Base-by-base conservation (phyloP, 2,797 vertebrate species). In the Synaphobranchus kaupii region DNA sequence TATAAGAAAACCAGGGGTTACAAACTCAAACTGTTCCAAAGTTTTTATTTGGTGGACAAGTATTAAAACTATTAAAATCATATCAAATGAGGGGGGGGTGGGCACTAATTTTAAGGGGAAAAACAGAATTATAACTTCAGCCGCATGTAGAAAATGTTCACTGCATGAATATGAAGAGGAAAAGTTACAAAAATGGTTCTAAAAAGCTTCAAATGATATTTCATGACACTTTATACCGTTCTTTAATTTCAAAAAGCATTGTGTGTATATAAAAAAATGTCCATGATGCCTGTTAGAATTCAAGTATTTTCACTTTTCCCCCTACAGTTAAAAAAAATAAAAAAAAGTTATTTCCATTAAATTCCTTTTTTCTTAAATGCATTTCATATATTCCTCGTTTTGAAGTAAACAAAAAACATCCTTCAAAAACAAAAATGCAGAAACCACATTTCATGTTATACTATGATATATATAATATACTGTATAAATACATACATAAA, bases 401-500 rank as follows among this genome's bases (percentile, higher is more conserved):
- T 90, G 86, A 95, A 95, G 88, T 87, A 90, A 96, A 96, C 93
- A 95, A 95, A 95, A 94, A 90, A 95, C 91, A 91, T 96, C 96
- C 95, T 96, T 96, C 95, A 95, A 96, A 96, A 96, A 96, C 94
- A 95, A 96, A 76, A 96, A 96, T 96, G 96, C 93, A 96, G 96
- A 95, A 94, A 96, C 95, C 96, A 97, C 96, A 95, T 96, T 96
- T 96, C 92, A 96, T 94, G 94, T 96, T 96, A 94, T 94, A 96
- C 95, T 95, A 96, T 97, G 97, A 98, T 97, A 99, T 99, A 99
- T 96, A 96, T 95, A 96, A 95, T 98, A 98, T 98, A 95, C 96
- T 39, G 95, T 96, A 96, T 96, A 99, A 97, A 98, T 99, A 99
- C 97, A 98, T 98, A 99, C 98, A 99, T 98, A 99, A 98, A 99